Conservation (phyloP, 2,113 vertebrate genomes). For the Clupea harengus region DNA sequence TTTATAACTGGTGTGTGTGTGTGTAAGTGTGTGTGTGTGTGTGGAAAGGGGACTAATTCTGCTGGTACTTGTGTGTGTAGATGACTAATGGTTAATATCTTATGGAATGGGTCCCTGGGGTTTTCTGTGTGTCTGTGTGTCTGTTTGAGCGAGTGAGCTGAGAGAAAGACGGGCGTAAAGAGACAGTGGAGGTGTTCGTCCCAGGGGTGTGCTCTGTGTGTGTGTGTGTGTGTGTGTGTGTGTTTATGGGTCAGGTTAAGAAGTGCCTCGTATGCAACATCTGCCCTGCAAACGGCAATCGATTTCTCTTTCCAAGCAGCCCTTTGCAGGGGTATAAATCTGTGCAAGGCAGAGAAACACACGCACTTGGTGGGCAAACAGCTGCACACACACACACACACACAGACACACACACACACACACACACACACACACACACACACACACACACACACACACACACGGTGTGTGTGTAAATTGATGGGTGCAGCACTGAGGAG, state of each 20-base stretch:
- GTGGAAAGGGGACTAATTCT: not conserved
- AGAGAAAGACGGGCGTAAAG: not conserved
- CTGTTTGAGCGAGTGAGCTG: not conserved
- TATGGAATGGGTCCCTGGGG: not conserved
- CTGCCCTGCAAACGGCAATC: slow-evolving; percentile 4
- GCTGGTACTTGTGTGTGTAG: not conserved
- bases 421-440: not conserved
- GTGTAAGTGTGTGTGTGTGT: not conserved
- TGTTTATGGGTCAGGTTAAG: not conserved
- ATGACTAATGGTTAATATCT: not conserved
- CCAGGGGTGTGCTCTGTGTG: not conserved
- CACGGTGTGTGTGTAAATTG: not conserved
- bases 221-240: not conserved
- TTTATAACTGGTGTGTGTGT: not conserved
- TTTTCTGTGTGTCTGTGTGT: not conserved
- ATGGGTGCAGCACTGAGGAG: not conserved
- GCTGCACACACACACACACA: not conserved
- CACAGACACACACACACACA: not conserved
- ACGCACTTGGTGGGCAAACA: not conserved
- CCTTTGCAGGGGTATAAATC: slow-evolving; percentile 6
- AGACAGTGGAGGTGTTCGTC: not conserved
- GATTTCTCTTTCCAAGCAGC: not conserved
- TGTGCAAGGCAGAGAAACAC: not conserved
- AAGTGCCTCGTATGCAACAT: slow-evolving; percentile 3
- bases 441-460: too few species aligned